A percentile compares a stretch with the other conserved stretches of the same genome.
These are phyloP conservation scores for Tribolium freemani DNA, from an alignment of 2,888 invertebrate genomes.

Conservation along the genomic window DNA sequence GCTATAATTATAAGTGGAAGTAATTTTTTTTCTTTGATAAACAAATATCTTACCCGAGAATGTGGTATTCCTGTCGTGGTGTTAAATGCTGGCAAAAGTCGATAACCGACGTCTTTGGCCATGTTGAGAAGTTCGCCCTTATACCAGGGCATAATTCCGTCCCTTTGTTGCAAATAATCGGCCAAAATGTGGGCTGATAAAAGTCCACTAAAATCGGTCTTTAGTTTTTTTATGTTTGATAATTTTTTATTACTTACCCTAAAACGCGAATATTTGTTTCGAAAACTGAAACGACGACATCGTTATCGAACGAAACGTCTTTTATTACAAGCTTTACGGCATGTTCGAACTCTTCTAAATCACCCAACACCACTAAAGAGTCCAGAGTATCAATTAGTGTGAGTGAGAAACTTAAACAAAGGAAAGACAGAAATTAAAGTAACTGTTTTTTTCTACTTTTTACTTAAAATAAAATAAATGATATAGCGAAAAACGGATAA, in stretches of 20 bases:
- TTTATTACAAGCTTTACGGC: slow-evolving; percentile 88
- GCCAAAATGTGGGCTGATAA: slow-evolving; percentile 94
- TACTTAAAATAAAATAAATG: too few species aligned
- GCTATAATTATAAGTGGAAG: too few species aligned
- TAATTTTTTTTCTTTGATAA: too few species aligned
- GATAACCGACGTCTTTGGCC: slow-evolving; percentile 93
- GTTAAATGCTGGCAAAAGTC: slow-evolving; percentile 97
- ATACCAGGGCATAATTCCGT: slow-evolving; percentile 86
- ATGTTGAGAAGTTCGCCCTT: slow-evolving; percentile 87
- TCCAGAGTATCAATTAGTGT: slow-evolving; percentile 96
- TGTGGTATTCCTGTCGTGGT: slow-evolving; percentile 98
- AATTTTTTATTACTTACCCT: slow-evolving; percentile 78
- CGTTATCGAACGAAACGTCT: slow-evolving; percentile 92
- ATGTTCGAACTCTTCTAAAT: slow-evolving; percentile 93
- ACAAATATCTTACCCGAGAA: slow-evolving; percentile 79
- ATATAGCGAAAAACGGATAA: neutral
- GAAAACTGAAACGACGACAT: slow-evolving; percentile 96
- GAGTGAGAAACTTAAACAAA: slow-evolving; percentile 88
- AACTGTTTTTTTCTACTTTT: neutral
- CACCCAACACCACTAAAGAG: slow-evolving; percentile 91
- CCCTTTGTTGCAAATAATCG: slow-evolving; percentile 82
- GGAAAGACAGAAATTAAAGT: slow-evolving; percentile 5
- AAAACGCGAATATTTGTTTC: slow-evolving; percentile 98
- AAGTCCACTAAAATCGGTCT: slow-evolving; percentile 78
- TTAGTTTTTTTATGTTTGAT: neutral